These are phyloP conservation scores for Perca fluviatilis DNA, from an alignment of 2,113 vertebrate species.

Conservation along the genomic window DNA sequence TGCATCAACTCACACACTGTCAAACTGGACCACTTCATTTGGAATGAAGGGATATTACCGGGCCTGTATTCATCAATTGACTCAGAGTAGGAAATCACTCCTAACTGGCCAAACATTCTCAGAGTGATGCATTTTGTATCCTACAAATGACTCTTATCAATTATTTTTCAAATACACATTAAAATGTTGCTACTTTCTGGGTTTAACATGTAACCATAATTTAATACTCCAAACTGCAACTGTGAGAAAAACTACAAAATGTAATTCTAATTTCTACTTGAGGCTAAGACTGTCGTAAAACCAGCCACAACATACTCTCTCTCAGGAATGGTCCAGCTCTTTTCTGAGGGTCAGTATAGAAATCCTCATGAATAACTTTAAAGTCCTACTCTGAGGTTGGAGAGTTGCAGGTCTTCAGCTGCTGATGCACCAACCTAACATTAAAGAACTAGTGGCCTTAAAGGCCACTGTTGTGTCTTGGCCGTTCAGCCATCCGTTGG, in stretches of 20 bases:
- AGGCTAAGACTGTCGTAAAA: neutral
- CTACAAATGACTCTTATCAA: neutral
- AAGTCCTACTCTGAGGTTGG: neutral
- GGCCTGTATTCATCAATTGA: neutral
- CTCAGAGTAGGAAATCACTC: neutral
- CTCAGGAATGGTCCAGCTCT: too few species aligned
- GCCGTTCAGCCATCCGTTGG: too few species aligned
- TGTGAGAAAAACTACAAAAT: neutral
- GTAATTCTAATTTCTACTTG: neutral
- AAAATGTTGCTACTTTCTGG: neutral
- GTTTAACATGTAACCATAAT: neutral
- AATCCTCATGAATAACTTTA: neutral
- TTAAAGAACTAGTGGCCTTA: too few species aligned
- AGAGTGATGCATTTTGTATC: neutral
- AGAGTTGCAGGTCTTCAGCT: neutral
- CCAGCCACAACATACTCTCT: neutral
- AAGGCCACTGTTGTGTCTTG: too few species aligned
- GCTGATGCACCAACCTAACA: too few species aligned
- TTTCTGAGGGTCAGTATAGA: neutral
- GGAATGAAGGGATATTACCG: constrained; percentile 13
- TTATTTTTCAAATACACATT: neutral
- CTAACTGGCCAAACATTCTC: neutral
- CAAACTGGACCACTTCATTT: constrained; percentile 16
- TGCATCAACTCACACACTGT: constrained; percentile 57
- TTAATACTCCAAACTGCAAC: neutral